phyloP scores from a whole-genome alignment of 2,888 invertebrate species.

The Eristalinus aeneus region DNA sequence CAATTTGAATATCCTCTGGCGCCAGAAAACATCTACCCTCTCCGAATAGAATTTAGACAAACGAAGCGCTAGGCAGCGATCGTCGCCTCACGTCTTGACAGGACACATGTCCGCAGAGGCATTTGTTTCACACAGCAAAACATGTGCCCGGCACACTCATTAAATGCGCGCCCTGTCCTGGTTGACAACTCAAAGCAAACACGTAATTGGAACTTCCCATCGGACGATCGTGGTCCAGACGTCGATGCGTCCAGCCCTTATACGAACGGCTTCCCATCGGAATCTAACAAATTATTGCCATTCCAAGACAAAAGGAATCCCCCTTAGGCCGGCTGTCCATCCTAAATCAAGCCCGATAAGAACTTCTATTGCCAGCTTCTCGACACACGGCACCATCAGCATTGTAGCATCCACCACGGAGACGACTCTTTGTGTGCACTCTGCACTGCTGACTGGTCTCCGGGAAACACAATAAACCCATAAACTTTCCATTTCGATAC shows the following conservation, averaged over 20 bases:
- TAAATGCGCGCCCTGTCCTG: neutral
- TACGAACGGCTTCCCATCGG: neutral
- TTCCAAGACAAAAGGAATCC: constrained; percentile 26
- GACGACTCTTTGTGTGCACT: too few relatives aligned
- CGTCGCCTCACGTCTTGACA: too few relatives aligned
- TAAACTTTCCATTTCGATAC: constrained; percentile 70
- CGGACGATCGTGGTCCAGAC: neutral
- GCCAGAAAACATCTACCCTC: neutral
- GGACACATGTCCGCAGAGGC: neutral
- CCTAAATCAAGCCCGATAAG: constrained; percentile 62
- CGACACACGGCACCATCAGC: constrained; percentile 30
- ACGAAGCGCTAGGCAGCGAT: too few relatives aligned
- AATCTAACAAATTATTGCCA: constrained; percentile 25
- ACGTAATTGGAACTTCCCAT: neutral
- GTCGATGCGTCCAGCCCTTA: neutral
- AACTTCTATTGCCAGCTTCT: constrained; percentile 24
- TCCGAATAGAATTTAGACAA: too few relatives aligned
- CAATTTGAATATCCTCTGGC: neutral
- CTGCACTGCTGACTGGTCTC: constrained; percentile 18
- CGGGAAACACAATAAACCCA: constrained; percentile 64
- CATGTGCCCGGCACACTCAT: neutral
- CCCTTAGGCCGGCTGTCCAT: constrained; percentile 1
- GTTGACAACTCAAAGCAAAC: neutral
- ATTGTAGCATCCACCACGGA: constrained; percentile 12
- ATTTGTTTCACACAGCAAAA: neutral